phyloP scores from a whole-genome alignment of 2,113 vertebrate genomes.

The Dascyllus trimaculatus region DNA sequence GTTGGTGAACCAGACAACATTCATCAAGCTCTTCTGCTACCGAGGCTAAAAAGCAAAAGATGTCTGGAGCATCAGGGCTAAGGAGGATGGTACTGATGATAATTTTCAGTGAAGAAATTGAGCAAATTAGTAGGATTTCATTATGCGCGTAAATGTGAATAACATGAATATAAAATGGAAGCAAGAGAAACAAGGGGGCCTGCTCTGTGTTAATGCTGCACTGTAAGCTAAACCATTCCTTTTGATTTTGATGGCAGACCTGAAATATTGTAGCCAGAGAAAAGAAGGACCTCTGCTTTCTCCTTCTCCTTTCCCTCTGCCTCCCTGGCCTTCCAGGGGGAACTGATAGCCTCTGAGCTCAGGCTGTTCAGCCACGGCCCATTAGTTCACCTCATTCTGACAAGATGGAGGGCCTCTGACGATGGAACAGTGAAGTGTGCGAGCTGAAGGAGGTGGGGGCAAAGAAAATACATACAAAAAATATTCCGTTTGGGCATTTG shows the following conservation, averaged over 20 bases:
- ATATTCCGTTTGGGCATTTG: constrained; percentile 45
- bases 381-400: constrained; percentile 77
- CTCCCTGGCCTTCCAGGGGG: constrained; percentile 59
- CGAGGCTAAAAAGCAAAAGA: neutral
- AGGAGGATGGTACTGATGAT: constrained; percentile 5
- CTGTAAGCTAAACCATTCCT: constrained; percentile 11
- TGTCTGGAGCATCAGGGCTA: neutral
- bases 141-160: constrained; percentile 1
- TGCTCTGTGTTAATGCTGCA: neutral
- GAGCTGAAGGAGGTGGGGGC: neutral
- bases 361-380: constrained; percentile 71
- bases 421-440: constrained; percentile 64
- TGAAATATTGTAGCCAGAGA: constrained; percentile 31
- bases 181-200: constrained; percentile 22
- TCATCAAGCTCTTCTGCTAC: neutral
- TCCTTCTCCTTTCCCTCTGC: constrained; percentile 28
- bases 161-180: constrained; percentile 28
- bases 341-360: constrained; percentile 73
- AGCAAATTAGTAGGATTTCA: constrained; percentile 11
- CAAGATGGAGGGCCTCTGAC: constrained; percentile 77
- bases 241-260: constrained; percentile 29
- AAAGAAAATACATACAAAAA: constrained; percentile 36
- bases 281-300: constrained; percentile 31
- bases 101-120: neutral
- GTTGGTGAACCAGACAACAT: too few relatives aligned